These are phyloP conservation scores for Cerceris ruficornis DNA, from an alignment of 2,888 invertebrate species.

Conservation along the genomic window DNA sequence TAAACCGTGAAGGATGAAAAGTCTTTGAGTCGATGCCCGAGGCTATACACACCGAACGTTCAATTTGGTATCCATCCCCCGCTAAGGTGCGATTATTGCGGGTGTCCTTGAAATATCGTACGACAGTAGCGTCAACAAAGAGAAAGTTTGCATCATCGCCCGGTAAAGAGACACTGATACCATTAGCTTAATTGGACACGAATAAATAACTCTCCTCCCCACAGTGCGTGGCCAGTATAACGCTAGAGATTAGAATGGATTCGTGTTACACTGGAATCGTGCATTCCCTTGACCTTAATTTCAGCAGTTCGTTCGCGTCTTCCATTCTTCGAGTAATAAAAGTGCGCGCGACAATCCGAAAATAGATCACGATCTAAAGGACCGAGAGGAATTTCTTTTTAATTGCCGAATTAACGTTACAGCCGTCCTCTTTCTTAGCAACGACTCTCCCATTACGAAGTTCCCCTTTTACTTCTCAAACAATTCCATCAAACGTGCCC, in stretches of 20 bases:
- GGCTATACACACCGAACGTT: too few species aligned
- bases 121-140: neutral
- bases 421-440: too few species aligned
- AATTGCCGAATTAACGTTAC: too few species aligned
- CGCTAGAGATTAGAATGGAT: conserved; percentile 13
- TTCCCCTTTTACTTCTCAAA: too few species aligned
- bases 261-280: conserved; percentile 10
- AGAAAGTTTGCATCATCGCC: conserved; percentile 1
- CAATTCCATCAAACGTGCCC: too few species aligned
- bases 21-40: too few species aligned
- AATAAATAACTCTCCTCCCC: conserved; percentile 1
- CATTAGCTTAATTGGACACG: conserved; percentile 4
- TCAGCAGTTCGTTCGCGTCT: conserved; percentile 1
- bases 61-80: too few species aligned
- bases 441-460: too few species aligned
- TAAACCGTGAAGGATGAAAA: too few species aligned
- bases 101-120: too few species aligned
- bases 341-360: neutral
- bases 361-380: too few species aligned
- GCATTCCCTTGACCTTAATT: conserved; percentile 37
- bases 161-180: neutral
- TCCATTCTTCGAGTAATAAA: conserved; percentile 5
- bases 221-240: neutral
- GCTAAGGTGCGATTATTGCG: too few species aligned
- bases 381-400: neutral